Base-by-base conservation (phyloP, 2,888 invertebrate species). In the Meteorus cinctellus region DNA sequence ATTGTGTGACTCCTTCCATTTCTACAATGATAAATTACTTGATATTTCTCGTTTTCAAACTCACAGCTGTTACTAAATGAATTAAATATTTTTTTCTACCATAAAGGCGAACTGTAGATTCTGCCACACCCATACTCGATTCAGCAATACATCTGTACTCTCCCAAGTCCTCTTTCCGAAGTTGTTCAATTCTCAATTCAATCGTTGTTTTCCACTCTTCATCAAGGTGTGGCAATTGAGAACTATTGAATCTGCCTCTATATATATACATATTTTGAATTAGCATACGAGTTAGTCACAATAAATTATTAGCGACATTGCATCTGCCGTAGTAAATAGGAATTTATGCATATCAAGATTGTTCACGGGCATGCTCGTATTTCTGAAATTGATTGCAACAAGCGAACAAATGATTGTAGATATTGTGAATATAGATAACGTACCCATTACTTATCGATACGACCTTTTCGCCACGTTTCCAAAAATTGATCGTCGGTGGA, bases 131-230 rank as follows among this genome's bases (percentile, higher is more conserved):
- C 88, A 94, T 91, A 12, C 93, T 93, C 83, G 95, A 95, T 10
- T 93, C 92, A 1, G 94, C 93, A 0, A 94, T 92, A 85, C 95
- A 95, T 67, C 92, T 93, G 87, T 94, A 95, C 2, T 92, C 92
- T 4, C 94, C 94, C 60, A 93, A 90, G 86, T 95, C 95, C 78
- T 91, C 90, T 70, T 89, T 89, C 72, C 90, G 91, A 82, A 94
- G 92, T 82, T 93, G 92, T 51, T 91, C 91, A 82, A 95, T 92
- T 72, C 91, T 92, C 76, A 95, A 90, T 72, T 92, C 91, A 86
- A 94, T 92, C 75, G 92, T 91, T 67, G 92, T 91, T 87, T 94
- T 93, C 89, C 94, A 94, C 67, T 92, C 87, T 77, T 88, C 86
- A 59, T 86, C 88, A 6, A 92, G 91, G 65, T 91, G 87, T 62